phyloP scores from a whole-genome alignment of 2,888 invertebrate species.

The Drosophila acutilabella region DNA sequence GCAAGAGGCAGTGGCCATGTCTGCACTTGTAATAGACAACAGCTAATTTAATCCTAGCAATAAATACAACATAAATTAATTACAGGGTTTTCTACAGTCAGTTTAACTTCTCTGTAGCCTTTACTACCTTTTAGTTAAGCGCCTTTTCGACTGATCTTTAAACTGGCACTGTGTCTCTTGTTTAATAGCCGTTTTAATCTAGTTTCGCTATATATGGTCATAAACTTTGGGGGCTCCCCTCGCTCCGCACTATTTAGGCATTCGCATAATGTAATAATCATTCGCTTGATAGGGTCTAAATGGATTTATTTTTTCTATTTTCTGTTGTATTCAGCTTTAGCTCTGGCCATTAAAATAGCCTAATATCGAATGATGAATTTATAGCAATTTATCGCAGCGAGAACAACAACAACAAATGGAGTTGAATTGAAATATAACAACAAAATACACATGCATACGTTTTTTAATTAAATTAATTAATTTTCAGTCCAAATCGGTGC shows the following conservation, averaged over 20 bases:
- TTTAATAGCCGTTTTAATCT: slow-evolving; percentile 42
- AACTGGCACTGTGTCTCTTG: slow-evolving; percentile 21
- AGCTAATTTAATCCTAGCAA: too few species aligned
- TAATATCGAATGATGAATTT: slow-evolving; percentile 53
- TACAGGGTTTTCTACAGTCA: background rate
- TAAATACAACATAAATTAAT: too few species aligned
- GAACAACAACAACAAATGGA: slow-evolving; percentile 3
- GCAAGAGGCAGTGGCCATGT: background rate
- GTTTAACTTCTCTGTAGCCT: slow-evolving; percentile 1
- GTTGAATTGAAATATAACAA: slow-evolving; percentile 4
- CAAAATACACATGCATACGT: slow-evolving; percentile 18
- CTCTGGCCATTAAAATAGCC: slow-evolving; percentile 56
- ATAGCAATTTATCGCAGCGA: slow-evolving; percentile 23
- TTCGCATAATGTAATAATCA: slow-evolving; percentile 31
- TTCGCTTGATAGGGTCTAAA: slow-evolving; percentile 23
- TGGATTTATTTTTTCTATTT: slow-evolving; percentile 15
- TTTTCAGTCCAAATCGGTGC: slow-evolving; percentile 56
- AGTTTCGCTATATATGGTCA: slow-evolving; percentile 34
- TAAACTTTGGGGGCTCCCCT: slow-evolving; percentile 15
- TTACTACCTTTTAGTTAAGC: too few species aligned
- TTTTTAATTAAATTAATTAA: slow-evolving; percentile 70
- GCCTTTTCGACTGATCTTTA: slow-evolving; percentile 34
- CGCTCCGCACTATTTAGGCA: background rate
- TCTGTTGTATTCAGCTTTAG: too few species aligned
- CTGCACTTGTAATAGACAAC: too few species aligned